These are phyloP conservation scores for Dendrophyllia cribrosa DNA, from an alignment of 64 coral and sea anemone species.

Conservation along the genomic window DNA sequence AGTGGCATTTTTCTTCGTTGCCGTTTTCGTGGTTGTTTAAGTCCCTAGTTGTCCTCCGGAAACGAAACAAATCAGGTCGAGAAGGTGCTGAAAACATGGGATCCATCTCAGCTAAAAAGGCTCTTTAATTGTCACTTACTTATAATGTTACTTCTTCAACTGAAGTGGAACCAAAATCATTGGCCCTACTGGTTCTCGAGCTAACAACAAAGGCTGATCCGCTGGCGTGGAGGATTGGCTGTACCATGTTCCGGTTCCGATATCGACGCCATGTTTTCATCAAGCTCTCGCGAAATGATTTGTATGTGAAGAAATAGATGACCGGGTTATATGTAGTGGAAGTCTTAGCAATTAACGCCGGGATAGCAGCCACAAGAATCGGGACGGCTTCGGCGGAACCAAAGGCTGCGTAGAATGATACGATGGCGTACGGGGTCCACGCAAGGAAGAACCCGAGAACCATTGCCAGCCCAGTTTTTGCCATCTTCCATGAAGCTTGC, in stretches of 20 bases:
- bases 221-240: neutral
- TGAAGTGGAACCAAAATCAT: neutral
- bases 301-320: slow-evolving; percentile 80
- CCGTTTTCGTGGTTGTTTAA: no score
- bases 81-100: no score
- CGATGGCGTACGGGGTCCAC: slow-evolving; percentile 73
- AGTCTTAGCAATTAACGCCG: slow-evolving; percentile 68
- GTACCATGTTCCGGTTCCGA: slow-evolving; percentile 4
- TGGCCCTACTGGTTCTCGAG: neutral
- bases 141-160: neutral
- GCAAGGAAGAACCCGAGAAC: slow-evolving; percentile 55
- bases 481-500: slow-evolving; percentile 52
- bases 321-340: slow-evolving; percentile 70
- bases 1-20: no score
- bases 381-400: neutral
- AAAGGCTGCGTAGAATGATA: slow-evolving; percentile 61
- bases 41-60: no score
- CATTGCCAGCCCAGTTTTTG: slow-evolving; percentile 30
- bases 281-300: slow-evolving; percentile 66
- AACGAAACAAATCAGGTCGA: no score
- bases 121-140: neutral
- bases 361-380: neutral
- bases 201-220: neutral
- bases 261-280: slow-evolving; percentile 16
- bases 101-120: no score